Percentiles rank a stretch among this genome's conserved stretches.
Conservation (phyloP, 2,888 invertebrate genomes). For the Epinotia bilunana region DNA sequence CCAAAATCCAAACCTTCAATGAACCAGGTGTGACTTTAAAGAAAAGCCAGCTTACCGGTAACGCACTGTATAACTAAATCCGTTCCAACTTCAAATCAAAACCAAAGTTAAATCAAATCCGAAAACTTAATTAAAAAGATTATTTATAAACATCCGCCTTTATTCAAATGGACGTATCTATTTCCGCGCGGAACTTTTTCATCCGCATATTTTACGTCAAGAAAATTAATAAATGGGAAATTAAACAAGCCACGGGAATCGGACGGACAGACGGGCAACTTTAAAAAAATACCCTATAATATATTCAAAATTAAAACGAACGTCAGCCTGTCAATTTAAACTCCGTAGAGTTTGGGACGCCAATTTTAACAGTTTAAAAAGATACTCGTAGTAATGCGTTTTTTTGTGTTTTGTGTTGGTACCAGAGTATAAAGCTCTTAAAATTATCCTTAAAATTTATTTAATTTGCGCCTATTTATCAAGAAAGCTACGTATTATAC, state of each 20-base stretch:
- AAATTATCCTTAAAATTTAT: not conserved
- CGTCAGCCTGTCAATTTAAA: constrained; percentile 57
- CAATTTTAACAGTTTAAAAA: constrained; percentile 15
- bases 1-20: no score
- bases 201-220: constrained; percentile 63
- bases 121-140: constrained; percentile 33
- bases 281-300: constrained; percentile 66
- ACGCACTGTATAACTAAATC: no score
- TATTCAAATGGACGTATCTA: constrained; percentile 60
- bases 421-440: constrained; percentile 1
- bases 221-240: constrained; percentile 65
- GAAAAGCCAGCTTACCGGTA: no score
- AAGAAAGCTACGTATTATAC: not conserved
- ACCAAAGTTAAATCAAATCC: constrained; percentile 13
- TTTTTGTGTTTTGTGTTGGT: not conserved
- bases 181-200: constrained; percentile 59
- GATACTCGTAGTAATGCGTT: not conserved
- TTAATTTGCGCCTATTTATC: not conserved
- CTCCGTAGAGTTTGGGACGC: constrained; percentile 20
- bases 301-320: constrained; percentile 64
- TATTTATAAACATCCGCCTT: constrained; percentile 52
- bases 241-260: constrained; percentile 55
- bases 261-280: constrained; percentile 66
- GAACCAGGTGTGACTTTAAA: no score
- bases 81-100: not conserved